phyloP scores from a whole-genome alignment of 1,140 invertebrate genomes.

The Drosophila biarmipes region DNA sequence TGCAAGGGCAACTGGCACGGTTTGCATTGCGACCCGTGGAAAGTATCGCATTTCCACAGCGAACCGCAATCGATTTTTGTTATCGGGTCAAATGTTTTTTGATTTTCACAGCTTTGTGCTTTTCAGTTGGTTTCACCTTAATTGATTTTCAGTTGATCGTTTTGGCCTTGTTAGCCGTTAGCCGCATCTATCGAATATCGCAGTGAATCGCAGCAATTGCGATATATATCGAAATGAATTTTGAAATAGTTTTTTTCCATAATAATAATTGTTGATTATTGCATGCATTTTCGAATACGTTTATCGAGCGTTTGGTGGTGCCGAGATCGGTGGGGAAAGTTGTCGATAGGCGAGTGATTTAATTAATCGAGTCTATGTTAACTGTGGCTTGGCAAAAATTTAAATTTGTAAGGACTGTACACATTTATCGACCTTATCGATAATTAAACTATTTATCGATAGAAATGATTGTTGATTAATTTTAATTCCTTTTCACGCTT shows the following conservation, averaged over 20 bases:
- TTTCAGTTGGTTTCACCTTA: constrained; percentile 14
- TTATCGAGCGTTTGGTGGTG: constrained; percentile 19
- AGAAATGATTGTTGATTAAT: not conserved
- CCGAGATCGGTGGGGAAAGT: constrained; percentile 10
- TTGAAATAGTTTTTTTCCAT: constrained; percentile 33
- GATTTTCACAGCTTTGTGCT: constrained; percentile 9
- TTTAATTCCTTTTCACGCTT: not conserved
- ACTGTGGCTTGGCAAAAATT: not conserved
- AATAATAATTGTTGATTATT: constrained; percentile 28
- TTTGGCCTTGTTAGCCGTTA: constrained; percentile 35
- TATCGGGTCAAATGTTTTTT: constrained; percentile 25
- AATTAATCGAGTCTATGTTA: not conserved
- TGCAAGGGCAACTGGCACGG: constrained; percentile 29
- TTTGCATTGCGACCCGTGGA: constrained; percentile 50
- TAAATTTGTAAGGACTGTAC: not conserved
- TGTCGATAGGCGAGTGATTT: constrained; percentile 22
- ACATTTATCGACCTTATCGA: not conserved
- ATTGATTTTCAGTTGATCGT: constrained; percentile 6
- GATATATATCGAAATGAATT: constrained; percentile 13
- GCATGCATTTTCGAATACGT: constrained; percentile 28
- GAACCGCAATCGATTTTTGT: constrained; percentile 29
- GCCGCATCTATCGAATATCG: constrained; percentile 35
- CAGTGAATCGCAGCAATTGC: constrained; percentile 26
- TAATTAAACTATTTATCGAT: not conserved
- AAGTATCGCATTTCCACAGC: constrained; percentile 59